Conservation (phyloP, 2,888 invertebrate genomes). For the Tinea pellionella region DNA sequence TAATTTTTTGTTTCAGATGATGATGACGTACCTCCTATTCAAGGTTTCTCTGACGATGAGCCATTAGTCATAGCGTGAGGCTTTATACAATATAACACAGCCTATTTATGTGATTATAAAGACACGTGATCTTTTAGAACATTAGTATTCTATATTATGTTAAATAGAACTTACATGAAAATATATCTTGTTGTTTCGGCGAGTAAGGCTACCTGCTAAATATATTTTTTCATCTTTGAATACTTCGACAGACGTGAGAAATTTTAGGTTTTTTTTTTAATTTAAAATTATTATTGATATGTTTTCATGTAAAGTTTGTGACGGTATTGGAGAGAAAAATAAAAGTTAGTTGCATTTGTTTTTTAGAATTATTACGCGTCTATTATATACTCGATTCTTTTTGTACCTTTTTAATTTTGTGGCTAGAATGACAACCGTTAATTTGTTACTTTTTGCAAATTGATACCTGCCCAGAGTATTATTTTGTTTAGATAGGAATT, state of each 20-base stretch:
- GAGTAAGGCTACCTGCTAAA: no score
- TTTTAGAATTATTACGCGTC: not conserved
- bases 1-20: conserved; percentile 69
- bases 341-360: conserved; percentile 9
- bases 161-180: conserved; percentile 17
- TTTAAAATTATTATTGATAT: not conserved
- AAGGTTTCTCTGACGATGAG: conserved; percentile 94
- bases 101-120: not conserved
- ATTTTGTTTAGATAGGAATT: conserved; percentile 19
- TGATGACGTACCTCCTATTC: conserved; percentile 88
- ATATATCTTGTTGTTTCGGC: not conserved
- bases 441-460: conserved; percentile 14
- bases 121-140: conserved; percentile 45
- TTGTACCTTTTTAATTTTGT: not conserved
- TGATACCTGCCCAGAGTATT: conserved; percentile 21
- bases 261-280: conserved; percentile 12
- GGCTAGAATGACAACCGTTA: conserved; percentile 12
- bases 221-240: no score
- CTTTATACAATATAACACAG: not conserved
- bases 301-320: conserved; percentile 1
- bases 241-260: no score
- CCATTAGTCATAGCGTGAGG: conserved; percentile 89
- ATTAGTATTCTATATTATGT: conserved; percentile 33
- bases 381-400: not conserved
- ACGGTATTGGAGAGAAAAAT: not conserved